Evolutionary conservation across 2,113 vertebrate species (phyloP).

Genomic region (Bagarius yarrelli): DNA sequence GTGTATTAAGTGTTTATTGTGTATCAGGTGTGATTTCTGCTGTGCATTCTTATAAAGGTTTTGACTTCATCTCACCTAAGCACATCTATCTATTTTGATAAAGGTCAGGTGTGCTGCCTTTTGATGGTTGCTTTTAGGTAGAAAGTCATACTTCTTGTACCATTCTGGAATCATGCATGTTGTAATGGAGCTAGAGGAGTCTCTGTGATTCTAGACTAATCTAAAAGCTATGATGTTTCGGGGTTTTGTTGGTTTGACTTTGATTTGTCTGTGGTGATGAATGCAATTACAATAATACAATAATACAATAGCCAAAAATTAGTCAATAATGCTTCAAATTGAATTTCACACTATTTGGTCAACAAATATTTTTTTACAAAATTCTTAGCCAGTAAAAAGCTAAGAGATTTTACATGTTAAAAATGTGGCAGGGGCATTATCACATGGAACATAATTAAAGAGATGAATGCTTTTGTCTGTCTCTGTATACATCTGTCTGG

Average conservation of each 20-base stretch:
- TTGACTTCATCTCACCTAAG: neutral
- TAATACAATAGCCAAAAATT: neutral
- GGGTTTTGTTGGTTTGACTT: neutral
- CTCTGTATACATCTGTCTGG: neutral
- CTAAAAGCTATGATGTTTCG: neutral
- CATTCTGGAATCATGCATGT: neutral
- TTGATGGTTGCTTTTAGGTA: neutral
- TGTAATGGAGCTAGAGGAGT: neutral
- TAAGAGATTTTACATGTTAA: neutral
- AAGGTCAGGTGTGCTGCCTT: neutral
- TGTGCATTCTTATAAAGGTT: neutral
- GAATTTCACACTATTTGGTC: too few relatives aligned
- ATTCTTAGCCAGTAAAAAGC: neutral
- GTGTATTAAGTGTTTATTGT: neutral
- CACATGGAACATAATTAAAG: neutral
- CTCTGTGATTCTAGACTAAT: neutral
- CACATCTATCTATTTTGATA: neutral
- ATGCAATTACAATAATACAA: too few relatives aligned
- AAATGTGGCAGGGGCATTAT: neutral
- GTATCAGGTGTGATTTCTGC: neutral
- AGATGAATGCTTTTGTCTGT: neutral
- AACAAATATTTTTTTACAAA: too few relatives aligned
- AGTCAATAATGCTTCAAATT: neutral
- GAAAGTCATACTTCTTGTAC: neutral
- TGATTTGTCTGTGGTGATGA: neutral